Conservation (phyloP, 2,797 vertebrate genomes). For the Galagoides demidoff region DNA sequence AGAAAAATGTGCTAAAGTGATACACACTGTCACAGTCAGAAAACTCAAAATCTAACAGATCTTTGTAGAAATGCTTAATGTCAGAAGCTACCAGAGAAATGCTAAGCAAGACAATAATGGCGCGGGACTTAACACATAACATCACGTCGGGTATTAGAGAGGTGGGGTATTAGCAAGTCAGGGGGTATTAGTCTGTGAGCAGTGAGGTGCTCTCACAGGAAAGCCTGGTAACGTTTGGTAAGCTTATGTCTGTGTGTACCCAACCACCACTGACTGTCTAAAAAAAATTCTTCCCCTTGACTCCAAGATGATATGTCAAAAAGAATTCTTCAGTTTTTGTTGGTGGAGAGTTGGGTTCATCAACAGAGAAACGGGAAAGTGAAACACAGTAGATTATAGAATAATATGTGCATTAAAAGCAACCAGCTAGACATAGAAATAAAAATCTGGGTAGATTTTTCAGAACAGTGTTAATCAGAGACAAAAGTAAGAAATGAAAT, state of each 20-base stretch:
- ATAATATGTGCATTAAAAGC: neutral
- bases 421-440: neutral
- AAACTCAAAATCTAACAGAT: neutral
- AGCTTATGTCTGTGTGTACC: neutral
- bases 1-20: neutral
- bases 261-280: neutral
- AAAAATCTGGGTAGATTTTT: conserved; percentile 8
- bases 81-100: neutral
- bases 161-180: neutral
- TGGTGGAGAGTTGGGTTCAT: neutral
- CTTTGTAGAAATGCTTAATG: neutral
- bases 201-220: neutral
- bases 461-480: neutral
- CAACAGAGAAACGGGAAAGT: neutral
- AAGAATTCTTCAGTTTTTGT: neutral
- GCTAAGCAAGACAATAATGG: neutral
- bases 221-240: too few species aligned
- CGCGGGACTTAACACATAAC: neutral
- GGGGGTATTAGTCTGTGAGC: neutral
- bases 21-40: neutral
- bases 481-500: neutral
- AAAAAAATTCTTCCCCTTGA: neutral
- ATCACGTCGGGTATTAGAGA: neutral
- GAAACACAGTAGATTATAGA: neutral
- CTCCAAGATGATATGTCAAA: neutral